Evolutionary conservation across 2,113 vertebrate genomes (phyloP).

Genomic region (Ictidomys tridecemlineatus): DNA sequence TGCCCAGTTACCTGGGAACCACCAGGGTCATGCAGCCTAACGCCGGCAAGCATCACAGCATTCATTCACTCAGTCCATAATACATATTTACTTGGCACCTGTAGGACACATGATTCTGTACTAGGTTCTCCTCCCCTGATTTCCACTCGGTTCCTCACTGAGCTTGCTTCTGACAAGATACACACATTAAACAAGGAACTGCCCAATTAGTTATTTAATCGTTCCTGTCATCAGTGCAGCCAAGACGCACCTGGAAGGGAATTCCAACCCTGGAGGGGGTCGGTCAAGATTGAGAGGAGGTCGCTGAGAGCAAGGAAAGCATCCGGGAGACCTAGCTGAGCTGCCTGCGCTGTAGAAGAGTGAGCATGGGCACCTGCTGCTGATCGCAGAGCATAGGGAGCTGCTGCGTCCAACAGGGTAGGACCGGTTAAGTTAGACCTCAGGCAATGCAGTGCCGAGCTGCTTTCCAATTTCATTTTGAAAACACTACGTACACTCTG

Average conservation of each 20-base stretch:
- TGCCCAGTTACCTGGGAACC: not conserved
- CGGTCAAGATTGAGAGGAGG: not conserved
- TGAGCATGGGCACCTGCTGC: no score
- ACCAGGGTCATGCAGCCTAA: no score
- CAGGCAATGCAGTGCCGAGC: not conserved
- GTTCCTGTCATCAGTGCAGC: not conserved
- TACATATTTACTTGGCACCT: not conserved
- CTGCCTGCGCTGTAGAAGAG: not conserved
- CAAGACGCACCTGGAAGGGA: not conserved
- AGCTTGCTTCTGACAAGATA: not conserved
- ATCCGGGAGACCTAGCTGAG: not conserved
- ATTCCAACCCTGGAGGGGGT: not conserved
- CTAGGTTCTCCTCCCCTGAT: not conserved
- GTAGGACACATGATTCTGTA: not conserved
- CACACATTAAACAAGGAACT: not conserved
- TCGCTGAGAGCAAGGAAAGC: not conserved
- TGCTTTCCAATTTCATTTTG: no score
- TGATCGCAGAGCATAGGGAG: no score
- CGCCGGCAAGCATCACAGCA: not conserved
- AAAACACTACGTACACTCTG: no score
- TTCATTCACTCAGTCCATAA: no score
- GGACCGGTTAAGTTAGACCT: not conserved
- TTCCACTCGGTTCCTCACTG: no score
- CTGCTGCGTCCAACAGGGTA: not conserved
- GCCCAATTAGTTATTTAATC: not conserved